These are phyloP conservation scores for Cyclura pinguis DNA, from an alignment of 2,797 vertebrate species.

Conservation along the genomic window DNA sequence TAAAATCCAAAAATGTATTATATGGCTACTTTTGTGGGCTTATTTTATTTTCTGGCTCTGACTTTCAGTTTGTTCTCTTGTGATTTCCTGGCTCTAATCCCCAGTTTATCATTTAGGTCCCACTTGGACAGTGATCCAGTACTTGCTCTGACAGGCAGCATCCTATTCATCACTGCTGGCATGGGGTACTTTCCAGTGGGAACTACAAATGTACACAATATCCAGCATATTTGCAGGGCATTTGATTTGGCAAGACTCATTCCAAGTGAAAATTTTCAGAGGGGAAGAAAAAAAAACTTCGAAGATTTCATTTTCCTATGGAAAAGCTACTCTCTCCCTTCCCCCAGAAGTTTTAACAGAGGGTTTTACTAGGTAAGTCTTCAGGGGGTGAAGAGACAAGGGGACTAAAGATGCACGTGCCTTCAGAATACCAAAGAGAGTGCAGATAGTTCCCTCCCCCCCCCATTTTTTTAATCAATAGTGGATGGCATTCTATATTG, in stretches of 20 bases:
- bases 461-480: no score
- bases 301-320: neutral
- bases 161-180: neutral
- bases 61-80: neutral
- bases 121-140: neutral
- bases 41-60: neutral
- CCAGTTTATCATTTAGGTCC: neutral
- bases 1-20: no score
- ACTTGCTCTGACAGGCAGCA: neutral
- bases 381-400: neutral
- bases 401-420: neutral
- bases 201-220: no score
- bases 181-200: neutral
- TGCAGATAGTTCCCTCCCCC: no score
- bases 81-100: neutral
- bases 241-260: neutral
- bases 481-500: no score
- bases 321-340: rapidly evolving
- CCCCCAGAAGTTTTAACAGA: constrained; percentile 7
- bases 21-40: neutral
- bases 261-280: neutral
- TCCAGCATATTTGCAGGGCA: no score
- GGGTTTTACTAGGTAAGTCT: neutral
- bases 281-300: no score
- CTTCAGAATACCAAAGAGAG: neutral